phyloP scores from a whole-genome alignment of 1,140 invertebrate species.

The Atta cephalotes region DNA sequence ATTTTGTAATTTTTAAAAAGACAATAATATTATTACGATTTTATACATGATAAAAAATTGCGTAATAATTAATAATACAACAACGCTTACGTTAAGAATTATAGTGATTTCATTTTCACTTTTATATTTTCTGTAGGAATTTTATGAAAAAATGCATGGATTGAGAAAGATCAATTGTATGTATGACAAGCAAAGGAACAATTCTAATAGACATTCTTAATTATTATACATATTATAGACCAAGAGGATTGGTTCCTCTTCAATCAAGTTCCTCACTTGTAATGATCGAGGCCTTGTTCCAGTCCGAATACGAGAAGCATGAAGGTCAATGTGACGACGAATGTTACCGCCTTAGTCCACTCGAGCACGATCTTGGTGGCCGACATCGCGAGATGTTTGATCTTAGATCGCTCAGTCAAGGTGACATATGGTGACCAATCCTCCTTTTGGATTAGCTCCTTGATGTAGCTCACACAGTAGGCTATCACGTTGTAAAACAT shows the following conservation, averaged over 20 bases:
- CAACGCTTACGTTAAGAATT: too few relatives aligned
- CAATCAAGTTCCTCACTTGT: slow-evolving; percentile 82
- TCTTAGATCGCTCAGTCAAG: slow-evolving; percentile 90
- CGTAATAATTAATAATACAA: too few relatives aligned
- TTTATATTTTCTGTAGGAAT: too few relatives aligned
- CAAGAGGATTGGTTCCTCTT: neutral
- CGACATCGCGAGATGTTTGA: slow-evolving; percentile 93
- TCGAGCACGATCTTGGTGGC: slow-evolving; percentile 93
- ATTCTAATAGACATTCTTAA: neutral
- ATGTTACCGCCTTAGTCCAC: slow-evolving; percentile 93
- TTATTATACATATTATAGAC: neutral
- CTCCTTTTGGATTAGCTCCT: slow-evolving; percentile 91
- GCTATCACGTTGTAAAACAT: slow-evolving; percentile 94
- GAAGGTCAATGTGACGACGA: slow-evolving; percentile 92
- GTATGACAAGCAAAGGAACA: neutral
- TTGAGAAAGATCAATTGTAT: too few relatives aligned
- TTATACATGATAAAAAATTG: too few relatives aligned
- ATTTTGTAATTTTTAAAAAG: too few relatives aligned
- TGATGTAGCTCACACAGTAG: slow-evolving; percentile 91
- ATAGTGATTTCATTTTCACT: too few relatives aligned
- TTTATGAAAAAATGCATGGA: too few relatives aligned
- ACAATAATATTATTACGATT: too few relatives aligned
- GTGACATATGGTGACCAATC: slow-evolving; percentile 92
- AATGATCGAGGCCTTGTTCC: slow-evolving; percentile 91
- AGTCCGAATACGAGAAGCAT: slow-evolving; percentile 91